These are phyloP conservation scores for Poeciliopsis presidionis DNA, from an alignment of 2,797 vertebrate species.

Conservation along the genomic window DNA sequence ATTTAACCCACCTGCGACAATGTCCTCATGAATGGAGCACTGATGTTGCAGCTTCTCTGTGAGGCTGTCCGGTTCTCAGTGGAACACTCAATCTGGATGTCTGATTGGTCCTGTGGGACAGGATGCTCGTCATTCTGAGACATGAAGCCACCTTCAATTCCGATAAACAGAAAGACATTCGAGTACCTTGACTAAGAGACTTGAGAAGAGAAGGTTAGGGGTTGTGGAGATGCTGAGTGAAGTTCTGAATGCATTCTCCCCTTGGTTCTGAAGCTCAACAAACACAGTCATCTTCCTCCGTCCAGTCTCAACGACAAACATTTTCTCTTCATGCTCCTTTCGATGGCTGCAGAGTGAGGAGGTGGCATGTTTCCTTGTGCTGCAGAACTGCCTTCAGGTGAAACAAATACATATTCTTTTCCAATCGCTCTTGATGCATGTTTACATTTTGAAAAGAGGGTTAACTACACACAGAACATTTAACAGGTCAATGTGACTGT, in stretches of 20 bases:
- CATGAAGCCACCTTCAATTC: background rate
- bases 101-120: slow-evolving; percentile 83
- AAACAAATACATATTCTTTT: background rate
- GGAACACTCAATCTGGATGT: slow-evolving; percentile 87
- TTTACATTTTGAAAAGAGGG: background rate
- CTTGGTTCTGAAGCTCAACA: slow-evolving; percentile 85
- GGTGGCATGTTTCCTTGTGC: slow-evolving; percentile 46
- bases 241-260: slow-evolving; percentile 90
- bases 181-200: slow-evolving; percentile 85
- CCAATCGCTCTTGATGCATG: background rate
- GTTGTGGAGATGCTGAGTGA: slow-evolving; percentile 88
- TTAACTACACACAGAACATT: slow-evolving; percentile 80
- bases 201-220: slow-evolving; percentile 90
- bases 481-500: slow-evolving; percentile 84
- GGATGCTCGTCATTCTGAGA: background rate
- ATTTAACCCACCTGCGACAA: slow-evolving; percentile 82
- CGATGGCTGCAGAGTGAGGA: slow-evolving; percentile 68
- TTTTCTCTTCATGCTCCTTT: slow-evolving; percentile 33
- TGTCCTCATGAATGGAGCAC: slow-evolving; percentile 89
- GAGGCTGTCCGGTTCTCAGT: slow-evolving; percentile 71
- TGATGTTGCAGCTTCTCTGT: slow-evolving; percentile 87
- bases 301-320: slow-evolving; percentile 83
- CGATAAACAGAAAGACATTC: background rate
- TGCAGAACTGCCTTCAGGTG: slow-evolving; percentile 85
- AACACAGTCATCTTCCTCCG: slow-evolving; percentile 85